These are phyloP conservation scores for Calameuta idolon DNA, from an alignment of 2,888 invertebrate species.

Conservation along the genomic window DNA sequence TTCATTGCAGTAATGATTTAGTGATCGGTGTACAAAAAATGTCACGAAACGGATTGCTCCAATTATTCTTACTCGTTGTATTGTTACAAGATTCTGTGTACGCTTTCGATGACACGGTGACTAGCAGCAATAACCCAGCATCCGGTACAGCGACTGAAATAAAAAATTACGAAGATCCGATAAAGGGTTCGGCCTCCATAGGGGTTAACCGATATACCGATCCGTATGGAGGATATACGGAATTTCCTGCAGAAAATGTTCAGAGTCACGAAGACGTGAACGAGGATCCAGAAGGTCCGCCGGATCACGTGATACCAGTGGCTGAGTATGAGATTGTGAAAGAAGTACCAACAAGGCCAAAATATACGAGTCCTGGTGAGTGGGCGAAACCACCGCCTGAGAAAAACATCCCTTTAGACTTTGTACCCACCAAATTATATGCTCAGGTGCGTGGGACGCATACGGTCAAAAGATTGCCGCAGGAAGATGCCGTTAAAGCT, in stretches of 20 bases:
- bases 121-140: not conserved
- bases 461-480: conserved; percentile 73
- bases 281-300: conserved; percentile 37
- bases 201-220: not conserved
- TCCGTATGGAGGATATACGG: not conserved
- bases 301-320: conserved; percentile 51
- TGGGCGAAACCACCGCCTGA: conserved; percentile 58
- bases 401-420: conserved; percentile 61
- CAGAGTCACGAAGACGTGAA: conserved; percentile 7
- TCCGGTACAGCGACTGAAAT: not conserved
- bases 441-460: conserved; percentile 78
- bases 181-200: not conserved
- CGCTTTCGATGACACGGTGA: not conserved
- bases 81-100: not conserved
- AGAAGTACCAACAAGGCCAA: conserved; percentile 59
- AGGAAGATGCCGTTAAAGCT: conserved; percentile 70
- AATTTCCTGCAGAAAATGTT: not conserved
- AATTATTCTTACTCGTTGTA: not conserved
- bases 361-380: conserved; percentile 54
- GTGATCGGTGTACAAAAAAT: not conserved
- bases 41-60: not conserved
- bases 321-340: conserved; percentile 60
- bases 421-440: conserved; percentile 75
- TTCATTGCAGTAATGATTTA: not conserved
- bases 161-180: not conserved